Percentiles rank a stretch among this genome's conserved stretches.
These are phyloP conservation scores for Hedychridium roseum DNA, from an alignment of 2,888 invertebrate species.

Conservation along the genomic window DNA sequence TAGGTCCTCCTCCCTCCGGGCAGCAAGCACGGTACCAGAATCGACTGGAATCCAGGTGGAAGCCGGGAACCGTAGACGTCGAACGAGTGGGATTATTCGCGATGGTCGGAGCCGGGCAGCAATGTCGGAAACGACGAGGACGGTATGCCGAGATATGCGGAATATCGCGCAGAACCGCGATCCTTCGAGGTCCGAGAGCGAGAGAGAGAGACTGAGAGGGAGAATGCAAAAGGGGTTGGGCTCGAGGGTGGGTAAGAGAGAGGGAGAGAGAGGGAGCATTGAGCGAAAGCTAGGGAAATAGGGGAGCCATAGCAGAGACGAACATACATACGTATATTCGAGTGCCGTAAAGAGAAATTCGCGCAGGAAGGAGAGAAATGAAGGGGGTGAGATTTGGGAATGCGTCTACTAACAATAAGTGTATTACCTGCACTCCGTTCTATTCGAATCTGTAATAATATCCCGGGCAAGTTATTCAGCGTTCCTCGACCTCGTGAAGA, in stretches of 20 bases:
- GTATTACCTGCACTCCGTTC: conserved; percentile 38
- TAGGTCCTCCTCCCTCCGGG: background rate
- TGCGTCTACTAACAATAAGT: too few relatives aligned
- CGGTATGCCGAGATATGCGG: conserved; percentile 56
- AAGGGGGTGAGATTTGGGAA: too few relatives aligned
- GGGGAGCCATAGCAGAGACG: too few relatives aligned
- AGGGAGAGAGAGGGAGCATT: conserved; percentile 21
- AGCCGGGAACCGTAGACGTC: conserved; percentile 44
- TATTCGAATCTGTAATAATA: conserved; percentile 54
- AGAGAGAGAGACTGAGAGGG: background rate
- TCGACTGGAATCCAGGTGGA: conserved; percentile 45
- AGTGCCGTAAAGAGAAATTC: too few relatives aligned
- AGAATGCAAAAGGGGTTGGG: conserved; percentile 1
- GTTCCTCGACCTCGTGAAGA: conserved; percentile 42
- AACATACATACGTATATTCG: too few relatives aligned
- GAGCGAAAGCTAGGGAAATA: too few relatives aligned
- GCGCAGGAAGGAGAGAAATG: too few relatives aligned
- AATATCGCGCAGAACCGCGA: conserved; percentile 50
- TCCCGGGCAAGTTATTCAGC: too few relatives aligned
- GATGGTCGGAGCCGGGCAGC: conserved; percentile 42
- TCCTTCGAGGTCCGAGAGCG: conserved; percentile 34
- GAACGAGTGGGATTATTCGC: conserved; percentile 46
- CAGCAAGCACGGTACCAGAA: conserved; percentile 42
- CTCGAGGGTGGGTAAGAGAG: conserved; percentile 11
- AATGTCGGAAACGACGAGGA: conserved; percentile 52